phyloP scores from a whole-genome alignment of 2,888 invertebrate genomes.

The Troides helena region DNA sequence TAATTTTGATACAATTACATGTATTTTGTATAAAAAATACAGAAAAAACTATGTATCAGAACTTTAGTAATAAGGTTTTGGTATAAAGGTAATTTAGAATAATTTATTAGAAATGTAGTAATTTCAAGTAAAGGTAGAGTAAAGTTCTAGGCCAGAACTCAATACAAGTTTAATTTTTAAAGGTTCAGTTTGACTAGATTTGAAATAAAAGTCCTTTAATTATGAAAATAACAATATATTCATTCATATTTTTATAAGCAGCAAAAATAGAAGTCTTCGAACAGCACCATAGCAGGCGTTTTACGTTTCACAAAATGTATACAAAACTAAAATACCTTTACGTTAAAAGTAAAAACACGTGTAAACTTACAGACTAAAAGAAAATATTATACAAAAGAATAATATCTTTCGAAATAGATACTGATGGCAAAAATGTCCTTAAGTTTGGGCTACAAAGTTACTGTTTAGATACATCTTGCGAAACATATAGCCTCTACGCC shows the following conservation, averaged over 20 bases:
- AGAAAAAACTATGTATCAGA: too few relatives aligned
- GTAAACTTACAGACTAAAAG: constrained; percentile 64
- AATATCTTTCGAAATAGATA: constrained; percentile 33
- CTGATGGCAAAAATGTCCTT: constrained; percentile 39
- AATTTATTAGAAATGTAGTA: too few relatives aligned
- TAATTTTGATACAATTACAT: too few relatives aligned
- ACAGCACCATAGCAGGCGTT: constrained; percentile 59
- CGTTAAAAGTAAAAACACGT: constrained; percentile 47
- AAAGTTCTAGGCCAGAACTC: too few relatives aligned
- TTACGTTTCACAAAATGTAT: constrained; percentile 76
- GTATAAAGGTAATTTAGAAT: too few relatives aligned
- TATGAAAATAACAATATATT: constrained; percentile 64
- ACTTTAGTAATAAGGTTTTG: too few relatives aligned
- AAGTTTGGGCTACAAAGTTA: constrained; percentile 64
- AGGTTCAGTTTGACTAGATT: background rate
- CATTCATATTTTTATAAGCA: constrained; percentile 59
- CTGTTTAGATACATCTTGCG: constrained; percentile 63
- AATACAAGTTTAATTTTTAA: too few relatives aligned
- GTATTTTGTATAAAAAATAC: too few relatives aligned
- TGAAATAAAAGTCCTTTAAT: constrained; percentile 34
- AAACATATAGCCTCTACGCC: constrained; percentile 59
- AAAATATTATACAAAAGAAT: constrained; percentile 74
- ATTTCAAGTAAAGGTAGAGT: too few relatives aligned
- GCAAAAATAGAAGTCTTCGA: constrained; percentile 60
- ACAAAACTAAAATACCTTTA: constrained; percentile 36